Conservation (phyloP, 2,888 invertebrate species). For the Cosmia pyralina region DNA sequence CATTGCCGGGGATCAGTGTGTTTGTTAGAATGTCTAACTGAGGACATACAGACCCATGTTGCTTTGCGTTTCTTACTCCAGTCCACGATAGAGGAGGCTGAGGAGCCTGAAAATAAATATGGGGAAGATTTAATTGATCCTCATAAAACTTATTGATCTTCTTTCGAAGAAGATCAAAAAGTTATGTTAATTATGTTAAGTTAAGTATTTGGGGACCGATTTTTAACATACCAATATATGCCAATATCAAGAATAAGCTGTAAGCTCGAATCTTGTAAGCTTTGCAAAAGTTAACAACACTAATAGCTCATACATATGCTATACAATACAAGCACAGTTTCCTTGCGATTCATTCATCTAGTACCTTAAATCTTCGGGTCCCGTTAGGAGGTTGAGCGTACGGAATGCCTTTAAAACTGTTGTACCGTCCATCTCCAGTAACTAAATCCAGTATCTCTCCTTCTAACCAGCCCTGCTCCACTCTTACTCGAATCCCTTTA, state of each 20-base stretch:
- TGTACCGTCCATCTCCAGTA: constrained; percentile 24
- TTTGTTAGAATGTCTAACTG: constrained; percentile 23
- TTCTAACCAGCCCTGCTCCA: constrained; percentile 28
- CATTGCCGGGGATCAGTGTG: neutral
- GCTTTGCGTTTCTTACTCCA: constrained; percentile 30
- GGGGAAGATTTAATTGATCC: neutral
- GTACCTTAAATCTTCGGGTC: constrained; percentile 27
- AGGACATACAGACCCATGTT: constrained; percentile 41
- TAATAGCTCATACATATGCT: neutral
- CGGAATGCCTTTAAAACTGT: constrained; percentile 36
- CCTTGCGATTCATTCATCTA: neutral
- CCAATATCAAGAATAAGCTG: neutral
- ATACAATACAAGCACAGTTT: neutral
- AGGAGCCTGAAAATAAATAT: constrained; percentile 29
- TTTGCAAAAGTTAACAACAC: neutral
- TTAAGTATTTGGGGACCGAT: neutral
- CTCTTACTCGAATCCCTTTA: constrained; percentile 1
- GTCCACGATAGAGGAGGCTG: constrained; percentile 5
- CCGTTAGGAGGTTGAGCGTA: constrained; percentile 26
- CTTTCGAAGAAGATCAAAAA: neutral
- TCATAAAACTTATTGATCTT: neutral
- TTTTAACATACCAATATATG: neutral
- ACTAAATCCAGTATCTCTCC: constrained; percentile 16
- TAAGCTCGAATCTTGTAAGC: no score
- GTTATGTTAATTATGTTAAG: no score